Base-by-base conservation (phyloP, 2,888 invertebrate genomes). In the Minunthozetes semirufus region DNA sequence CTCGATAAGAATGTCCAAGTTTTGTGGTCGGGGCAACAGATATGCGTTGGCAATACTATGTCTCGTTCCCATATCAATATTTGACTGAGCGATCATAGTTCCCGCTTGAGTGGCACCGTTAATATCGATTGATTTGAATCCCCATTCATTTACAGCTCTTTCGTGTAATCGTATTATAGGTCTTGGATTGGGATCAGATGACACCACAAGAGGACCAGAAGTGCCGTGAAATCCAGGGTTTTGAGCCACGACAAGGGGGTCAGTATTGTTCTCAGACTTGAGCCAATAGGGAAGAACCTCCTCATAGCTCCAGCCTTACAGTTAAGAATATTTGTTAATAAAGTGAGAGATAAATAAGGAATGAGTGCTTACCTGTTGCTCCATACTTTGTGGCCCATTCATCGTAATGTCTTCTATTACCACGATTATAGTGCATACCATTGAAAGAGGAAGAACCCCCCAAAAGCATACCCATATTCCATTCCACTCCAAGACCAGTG, bases 181-280 rank as follows among this genome's bases (percentile, higher is more conserved):
- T 17, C 42, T 6, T 19, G 66, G 66, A 38, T 13, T 38, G 8
- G 33, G 11, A 19, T 33, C 42, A 19, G 66, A 38, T 19, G 66
- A 66, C 4, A 66, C 38, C 1, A 33, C 66, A 1, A 38, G 5
- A 4, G 66, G 66, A 29, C 66, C 66, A 38, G 9, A n/a, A n/a
- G 38, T 38, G 19, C 66, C 66, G n/a, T 66, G 66, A 1, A 66
- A n/a, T 17, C 38, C n/a, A 38, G 66, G 66, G 38, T 66, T 66
- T 4, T 33, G 6, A 19, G n/a, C 19, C 2, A 66, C 66, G 11
- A 66, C 17, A 2, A 17, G 8, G 1, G 33, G 66, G n/a, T 66
- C 66, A 19, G 38, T 66, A 66, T 66, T 66, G 15, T 38, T 66
- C n/a, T 66, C 66, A 33, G 33, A n/a, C n/a, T n/a, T 66, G 19